Conservation (phyloP, 1,140 invertebrate genomes). For the Drosophila takahashii region DNA sequence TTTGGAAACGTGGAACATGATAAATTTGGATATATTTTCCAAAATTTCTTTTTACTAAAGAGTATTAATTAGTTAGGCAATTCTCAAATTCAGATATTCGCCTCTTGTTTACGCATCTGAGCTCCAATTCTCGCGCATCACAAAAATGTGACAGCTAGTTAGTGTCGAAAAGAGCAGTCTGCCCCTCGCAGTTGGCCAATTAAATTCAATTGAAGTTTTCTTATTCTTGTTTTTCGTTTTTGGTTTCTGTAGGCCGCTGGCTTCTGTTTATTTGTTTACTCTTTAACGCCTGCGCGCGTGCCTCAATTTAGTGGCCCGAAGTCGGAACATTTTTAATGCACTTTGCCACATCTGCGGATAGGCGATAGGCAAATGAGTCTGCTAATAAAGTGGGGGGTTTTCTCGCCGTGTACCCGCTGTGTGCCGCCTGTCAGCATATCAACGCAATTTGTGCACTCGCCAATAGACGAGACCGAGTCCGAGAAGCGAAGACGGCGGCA, state of each 20-base stretch:
- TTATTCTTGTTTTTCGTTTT: constrained; percentile 29
- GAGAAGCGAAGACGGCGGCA: constrained; percentile 56
- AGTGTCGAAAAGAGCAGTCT: constrained; percentile 39
- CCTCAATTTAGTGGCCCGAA: constrained; percentile 72
- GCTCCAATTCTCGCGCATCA: constrained; percentile 65
- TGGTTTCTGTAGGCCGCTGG: constrained; percentile 20
- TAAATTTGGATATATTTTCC: too few relatives aligned
- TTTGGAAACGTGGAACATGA: too few relatives aligned
- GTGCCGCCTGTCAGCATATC: constrained; percentile 79
- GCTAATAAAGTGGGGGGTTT: constrained; percentile 52
- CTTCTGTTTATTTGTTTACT: constrained; percentile 54
- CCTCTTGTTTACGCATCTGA: constrained; percentile 59
- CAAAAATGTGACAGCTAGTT: constrained; percentile 80
- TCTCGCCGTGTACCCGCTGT: constrained; percentile 50
- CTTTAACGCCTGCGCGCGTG: constrained; percentile 78
- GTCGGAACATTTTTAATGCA: constrained; percentile 49
- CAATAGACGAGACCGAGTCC: constrained; percentile 62
- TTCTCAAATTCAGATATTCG: background rate
- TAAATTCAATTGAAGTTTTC: constrained; percentile 79
- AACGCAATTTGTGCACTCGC: constrained; percentile 82
- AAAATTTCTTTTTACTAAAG: background rate
- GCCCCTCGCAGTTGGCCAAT: constrained; percentile 57
- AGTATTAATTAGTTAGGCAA: background rate
- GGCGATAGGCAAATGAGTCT: constrained; percentile 78
- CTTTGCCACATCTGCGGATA: constrained; percentile 40